Evolutionary conservation across 1,140 invertebrate genomes (phyloP), one percentile per base, ranked within the genome.

Genomic region (Stenopsyche tienmushanensis): DNA sequence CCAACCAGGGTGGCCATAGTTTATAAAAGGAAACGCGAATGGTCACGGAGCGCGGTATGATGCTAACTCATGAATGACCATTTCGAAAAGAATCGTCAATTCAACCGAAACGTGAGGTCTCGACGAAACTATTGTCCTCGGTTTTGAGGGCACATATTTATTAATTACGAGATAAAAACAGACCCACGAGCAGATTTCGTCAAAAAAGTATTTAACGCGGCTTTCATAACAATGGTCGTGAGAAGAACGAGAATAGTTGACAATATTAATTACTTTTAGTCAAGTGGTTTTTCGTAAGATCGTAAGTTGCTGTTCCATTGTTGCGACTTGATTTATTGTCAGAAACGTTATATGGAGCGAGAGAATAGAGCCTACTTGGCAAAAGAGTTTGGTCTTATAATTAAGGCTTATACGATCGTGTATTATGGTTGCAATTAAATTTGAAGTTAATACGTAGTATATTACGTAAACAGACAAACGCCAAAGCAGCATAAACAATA

Each of bases 1-100:
- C 57, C 20, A 25, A 41, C 42, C 53, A 50, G 17, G 60, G 24
- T 50, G 29, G 45, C 25, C 57, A 47, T 60, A 60, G 42, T 60
- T 60, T 60, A 60, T 25, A 54, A 15, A 20, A 60, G 42, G 42
- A 60, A 60, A 20, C 24, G n/a, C 26, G 15, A 25, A 15, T 15
- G 26, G 53, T 41, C 34, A 42, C 53, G 53, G 53, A 21, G 17
- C 26, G 53, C 53, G 53, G 18, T 8, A 57, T 57, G 45, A 49
- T 49, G 45, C 45, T 1, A 21, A n/a, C 29, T 34, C 29, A 13
- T 34, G 29, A 34, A 34, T 34, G 29, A 34, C 29, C 29, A 34
- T 34, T 34, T 34, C 29, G 29, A 5, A 34, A 34, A 7, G 29
- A 34, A 34, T 34, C 29, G 29, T 34, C 29, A 13, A 34, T 34